Conservation (phyloP, 2,888 invertebrate genomes). For the Tetanocera ferruginea region DNA sequence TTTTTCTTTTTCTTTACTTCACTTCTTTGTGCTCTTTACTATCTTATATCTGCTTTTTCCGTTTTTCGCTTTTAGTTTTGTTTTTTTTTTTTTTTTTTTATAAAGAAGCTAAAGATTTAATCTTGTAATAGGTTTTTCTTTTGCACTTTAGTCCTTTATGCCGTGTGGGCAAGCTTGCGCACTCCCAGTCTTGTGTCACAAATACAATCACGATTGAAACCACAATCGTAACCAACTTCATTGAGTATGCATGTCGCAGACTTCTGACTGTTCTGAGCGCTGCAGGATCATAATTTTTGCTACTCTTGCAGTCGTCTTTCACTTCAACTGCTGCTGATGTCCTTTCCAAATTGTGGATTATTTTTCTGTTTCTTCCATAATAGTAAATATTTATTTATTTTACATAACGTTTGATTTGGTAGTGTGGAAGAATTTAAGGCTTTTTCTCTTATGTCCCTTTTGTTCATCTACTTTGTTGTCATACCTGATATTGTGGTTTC, state of each 20-base stretch:
- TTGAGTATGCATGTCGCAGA: not conserved
- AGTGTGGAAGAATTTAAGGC: not conserved
- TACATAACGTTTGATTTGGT: not conserved
- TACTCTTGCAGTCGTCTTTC: not conserved
- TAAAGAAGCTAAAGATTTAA: not conserved
- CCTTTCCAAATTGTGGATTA: not conserved
- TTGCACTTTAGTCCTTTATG: not conserved
- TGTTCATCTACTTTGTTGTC: too few relatives aligned
- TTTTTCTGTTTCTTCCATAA: not conserved
- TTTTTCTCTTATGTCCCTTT: not conserved
- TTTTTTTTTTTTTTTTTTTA: too few relatives aligned
- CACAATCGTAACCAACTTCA: not conserved
- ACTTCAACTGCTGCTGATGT: not conserved
- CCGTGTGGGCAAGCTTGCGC: not conserved
- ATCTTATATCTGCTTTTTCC: not conserved
- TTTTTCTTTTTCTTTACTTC: not conserved
- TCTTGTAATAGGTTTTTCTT: not conserved
- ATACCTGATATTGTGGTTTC: not conserved
- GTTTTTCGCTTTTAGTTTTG: too few relatives aligned
- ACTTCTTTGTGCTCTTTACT: not conserved
- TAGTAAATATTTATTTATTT: slow-evolving; percentile 16
- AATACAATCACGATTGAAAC: not conserved
- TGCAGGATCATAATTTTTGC: not conserved
- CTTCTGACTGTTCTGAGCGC: not conserved
- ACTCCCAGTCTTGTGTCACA: not conserved